Base-by-base conservation (phyloP, 30 jellyfish, hydroid and myxozoan genomes). In the Aurelia coerulea region DNA sequence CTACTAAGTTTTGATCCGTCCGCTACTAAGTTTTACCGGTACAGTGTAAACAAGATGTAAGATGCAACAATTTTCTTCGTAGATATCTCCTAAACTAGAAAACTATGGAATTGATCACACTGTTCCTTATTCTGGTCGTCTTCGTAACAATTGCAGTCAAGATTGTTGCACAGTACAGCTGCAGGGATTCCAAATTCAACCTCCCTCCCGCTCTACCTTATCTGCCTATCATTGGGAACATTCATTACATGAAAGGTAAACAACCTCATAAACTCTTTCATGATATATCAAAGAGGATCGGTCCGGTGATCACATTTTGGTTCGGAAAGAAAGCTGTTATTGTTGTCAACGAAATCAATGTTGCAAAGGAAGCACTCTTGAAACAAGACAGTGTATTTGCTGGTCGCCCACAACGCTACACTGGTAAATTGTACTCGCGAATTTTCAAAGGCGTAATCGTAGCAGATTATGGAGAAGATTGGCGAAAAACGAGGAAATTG, bases 221-320 rank as follows among this genome's bases (percentile, higher is more conserved):
- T 37, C 62, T 76, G 54, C 90, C 86, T 6, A 13, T 76, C 14
- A 11, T 87, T 46, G 90, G 96, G 42, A 87, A 87, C 42, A 52
- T 65, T 50, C 66, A 35, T 69, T 23, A 32, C 60, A 41, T 87
- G 79, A 52, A 29, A 39, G 37, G 52, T 7, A 72, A 23, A 3
- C 68, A 34, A 31, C 75, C 90, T 15, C 90, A 76, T 64, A 41
- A 59, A 33, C 66, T 87, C 42, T 87, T 87, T 71, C 46, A 65
- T 14, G 62, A 54, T 4, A 63, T 64, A 14, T 53, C 89, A 17
- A 54, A 76, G 63, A 76, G 1, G 46, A 64, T 56, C 29, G 96
- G 96, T 18, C 58, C 79, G 5, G 68, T 87, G 23, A 35, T 76
- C 78, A 87, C 86, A 53, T 75, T 87, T 62, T 87, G 96, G 96